phyloP scores from a whole-genome alignment of 2,888 invertebrate species.

The Dioctria linearis region DNA sequence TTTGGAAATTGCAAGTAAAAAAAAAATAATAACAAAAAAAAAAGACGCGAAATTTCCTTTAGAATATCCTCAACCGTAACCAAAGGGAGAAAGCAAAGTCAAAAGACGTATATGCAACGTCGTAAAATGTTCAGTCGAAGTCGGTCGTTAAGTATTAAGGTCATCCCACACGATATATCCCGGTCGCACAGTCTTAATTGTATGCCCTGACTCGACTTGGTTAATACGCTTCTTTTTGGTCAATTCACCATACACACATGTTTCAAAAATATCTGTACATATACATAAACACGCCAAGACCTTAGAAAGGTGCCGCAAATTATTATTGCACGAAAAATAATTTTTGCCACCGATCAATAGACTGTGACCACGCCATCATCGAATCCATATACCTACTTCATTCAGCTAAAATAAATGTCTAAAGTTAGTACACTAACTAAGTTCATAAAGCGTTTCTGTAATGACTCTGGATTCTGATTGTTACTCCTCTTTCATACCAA shows the following conservation, averaged over 20 bases:
- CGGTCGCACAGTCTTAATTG: background rate
- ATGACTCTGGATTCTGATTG: too few species aligned
- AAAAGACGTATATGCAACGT: constrained; percentile 41
- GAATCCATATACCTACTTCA: too few species aligned
- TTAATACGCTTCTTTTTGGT: constrained; percentile 2
- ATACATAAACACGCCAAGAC: background rate
- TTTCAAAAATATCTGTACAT: background rate
- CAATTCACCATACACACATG: background rate
- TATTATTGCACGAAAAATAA: background rate
- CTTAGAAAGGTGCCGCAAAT: constrained; percentile 27
- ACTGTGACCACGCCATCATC: background rate
- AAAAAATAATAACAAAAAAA: constrained; percentile 39
- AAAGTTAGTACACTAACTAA: too few species aligned
- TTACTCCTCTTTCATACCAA: too few species aligned
- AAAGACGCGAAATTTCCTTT: constrained; percentile 18
- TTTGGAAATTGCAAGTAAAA: constrained; percentile 32
- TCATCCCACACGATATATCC: constrained; percentile 54
- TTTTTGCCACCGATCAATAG: constrained; percentile 31
- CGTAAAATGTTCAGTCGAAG: constrained; percentile 40
- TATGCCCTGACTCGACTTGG: background rate
- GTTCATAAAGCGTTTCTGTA: too few species aligned
- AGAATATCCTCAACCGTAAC: constrained; percentile 51
- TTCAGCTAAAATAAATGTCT: too few species aligned
- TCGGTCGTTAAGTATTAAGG: constrained; percentile 57
- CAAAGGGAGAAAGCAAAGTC: constrained; percentile 47